Percentiles rank a stretch among this genome's conserved stretches.
Evolutionary conservation across 2,113 vertebrate species (phyloP).

Genomic region (Mohoua ochrocephala): DNA sequence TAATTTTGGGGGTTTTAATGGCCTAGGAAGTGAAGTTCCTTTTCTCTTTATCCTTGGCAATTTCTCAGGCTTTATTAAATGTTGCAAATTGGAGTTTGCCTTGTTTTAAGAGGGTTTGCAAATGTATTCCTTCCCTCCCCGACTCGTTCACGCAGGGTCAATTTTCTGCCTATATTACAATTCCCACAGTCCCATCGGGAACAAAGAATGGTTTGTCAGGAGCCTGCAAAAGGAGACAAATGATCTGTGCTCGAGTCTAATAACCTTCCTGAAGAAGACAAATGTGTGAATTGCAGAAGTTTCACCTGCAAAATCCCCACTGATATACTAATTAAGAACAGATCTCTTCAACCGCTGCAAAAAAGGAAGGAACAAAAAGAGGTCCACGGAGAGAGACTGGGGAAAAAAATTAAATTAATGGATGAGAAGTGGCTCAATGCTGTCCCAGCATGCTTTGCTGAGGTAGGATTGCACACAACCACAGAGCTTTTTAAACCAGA

Average conservation of each 20-base stretch:
- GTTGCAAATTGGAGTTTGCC: neutral
- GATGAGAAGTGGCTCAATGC: neutral
- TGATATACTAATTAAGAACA: constrained; percentile 49
- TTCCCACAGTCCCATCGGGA: constrained; percentile 3
- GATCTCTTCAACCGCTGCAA: neutral
- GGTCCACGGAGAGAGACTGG: neutral
- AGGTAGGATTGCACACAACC: neutral
- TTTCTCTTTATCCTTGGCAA: neutral
- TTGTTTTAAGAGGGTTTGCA: neutral
- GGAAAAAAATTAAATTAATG: neutral
- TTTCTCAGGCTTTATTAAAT: neutral
- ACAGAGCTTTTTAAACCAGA: neutral
- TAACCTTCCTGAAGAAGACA: constrained; percentile 55
- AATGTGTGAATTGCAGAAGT: constrained; percentile 56
- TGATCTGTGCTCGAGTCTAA: constrained; percentile 36
- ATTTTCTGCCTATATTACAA: constrained; percentile 37
- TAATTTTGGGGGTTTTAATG: neutral
- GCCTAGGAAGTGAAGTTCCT: neutral
- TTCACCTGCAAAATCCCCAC: constrained; percentile 52
- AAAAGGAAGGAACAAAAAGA: neutral
- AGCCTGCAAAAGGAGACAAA: constrained; percentile 54
- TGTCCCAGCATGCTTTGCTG: neutral
- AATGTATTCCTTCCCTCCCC: neutral
- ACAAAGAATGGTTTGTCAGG: neutral
- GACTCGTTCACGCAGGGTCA: neutral